Base-by-base conservation (phyloP, 2,888 invertebrate genomes). In the Gastrophysa polygoni region DNA sequence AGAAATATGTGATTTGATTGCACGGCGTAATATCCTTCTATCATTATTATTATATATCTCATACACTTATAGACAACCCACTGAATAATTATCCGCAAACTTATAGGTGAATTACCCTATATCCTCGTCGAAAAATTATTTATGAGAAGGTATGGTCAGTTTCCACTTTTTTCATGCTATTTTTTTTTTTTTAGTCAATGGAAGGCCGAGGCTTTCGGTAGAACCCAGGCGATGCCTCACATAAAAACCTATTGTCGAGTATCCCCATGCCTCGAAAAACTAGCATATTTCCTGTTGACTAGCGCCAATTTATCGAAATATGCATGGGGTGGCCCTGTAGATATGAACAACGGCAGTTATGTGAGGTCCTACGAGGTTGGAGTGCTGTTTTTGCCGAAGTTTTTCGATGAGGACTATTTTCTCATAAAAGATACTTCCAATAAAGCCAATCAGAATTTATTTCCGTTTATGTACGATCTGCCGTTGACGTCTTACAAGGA, bases 231-330 rank as follows among this genome's bases (percentile, higher is more conserved):
- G 0, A 93, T 96, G 89, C 99, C 99, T 0, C 98, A 99, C 77
- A 94, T 98, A 38, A 99, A 99, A 81, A 89, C 91, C 0, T 98
- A 97, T 79, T 87, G 89, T 0, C 85, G 97, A 8, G 81, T 89
- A 1, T 91, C 91, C 0, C 88, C 90, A 0, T 89, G 90, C 76
- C 78, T 82, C 61, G 82, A 81, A n/a, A 81, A 83, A 69, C 84
- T 91, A 2, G 89, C 93, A 0, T 98, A 91, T 90, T 95, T 92
- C 78, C 81, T 94, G 0, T 82, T 98, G 0, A 96, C 96, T 0
- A 97, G 97, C 57, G 95, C 94, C 0, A 99, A 99, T 83, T 83
- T 98, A 28, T 98, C 98, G 10, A 98, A 97, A 83, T 95, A 98
- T 1, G 98, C 98, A 0, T 98, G 98, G 98, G 98, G 98, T 43